These are phyloP conservation scores for Procapra przewalskii DNA, from an alignment of 2,113 vertebrate species.

Conservation along the genomic window DNA sequence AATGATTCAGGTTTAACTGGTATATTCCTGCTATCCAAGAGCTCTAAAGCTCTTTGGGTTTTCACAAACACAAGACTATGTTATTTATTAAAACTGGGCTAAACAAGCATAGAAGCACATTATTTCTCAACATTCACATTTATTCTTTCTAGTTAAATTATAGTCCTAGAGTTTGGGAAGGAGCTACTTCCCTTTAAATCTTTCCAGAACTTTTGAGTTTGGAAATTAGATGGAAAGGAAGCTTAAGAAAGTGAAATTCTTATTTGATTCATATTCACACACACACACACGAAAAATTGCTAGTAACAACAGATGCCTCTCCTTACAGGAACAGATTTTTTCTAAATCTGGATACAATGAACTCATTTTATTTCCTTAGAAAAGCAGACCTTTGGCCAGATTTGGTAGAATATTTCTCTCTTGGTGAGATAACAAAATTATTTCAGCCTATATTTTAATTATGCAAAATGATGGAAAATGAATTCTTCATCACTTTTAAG, in stretches of 20 bases:
- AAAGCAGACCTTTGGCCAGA: slow-evolving; percentile 45
- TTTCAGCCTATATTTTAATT: slow-evolving; percentile 36
- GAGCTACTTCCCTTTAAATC: slow-evolving; percentile 20
- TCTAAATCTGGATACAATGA: slow-evolving; percentile 64
- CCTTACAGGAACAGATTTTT: slow-evolving; percentile 49
- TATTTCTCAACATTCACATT: not conserved
- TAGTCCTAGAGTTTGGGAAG: not conserved
- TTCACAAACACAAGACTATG: not conserved
- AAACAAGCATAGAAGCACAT: not conserved
- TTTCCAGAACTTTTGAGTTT: slow-evolving; percentile 16
- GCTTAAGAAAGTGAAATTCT: slow-evolving; percentile 55
- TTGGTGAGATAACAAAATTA: slow-evolving; percentile 50
- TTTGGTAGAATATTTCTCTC: slow-evolving; percentile 42
- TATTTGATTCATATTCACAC: slow-evolving; percentile 30
- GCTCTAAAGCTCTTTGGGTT: not conserved
- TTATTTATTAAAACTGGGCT: not conserved
- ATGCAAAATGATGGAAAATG: not conserved
- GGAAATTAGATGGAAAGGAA: slow-evolving; percentile 30
- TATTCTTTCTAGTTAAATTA: not conserved
- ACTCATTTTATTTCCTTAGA: slow-evolving; percentile 56
- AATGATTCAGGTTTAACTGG: not conserved
- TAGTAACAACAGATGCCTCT: slow-evolving; percentile 57
- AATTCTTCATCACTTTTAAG: not conserved
- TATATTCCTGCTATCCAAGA: not conserved
- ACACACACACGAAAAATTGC: not conserved